phyloP scores from a whole-genome alignment of 2,888 invertebrate species.

The Ephialtes manifestator region DNA sequence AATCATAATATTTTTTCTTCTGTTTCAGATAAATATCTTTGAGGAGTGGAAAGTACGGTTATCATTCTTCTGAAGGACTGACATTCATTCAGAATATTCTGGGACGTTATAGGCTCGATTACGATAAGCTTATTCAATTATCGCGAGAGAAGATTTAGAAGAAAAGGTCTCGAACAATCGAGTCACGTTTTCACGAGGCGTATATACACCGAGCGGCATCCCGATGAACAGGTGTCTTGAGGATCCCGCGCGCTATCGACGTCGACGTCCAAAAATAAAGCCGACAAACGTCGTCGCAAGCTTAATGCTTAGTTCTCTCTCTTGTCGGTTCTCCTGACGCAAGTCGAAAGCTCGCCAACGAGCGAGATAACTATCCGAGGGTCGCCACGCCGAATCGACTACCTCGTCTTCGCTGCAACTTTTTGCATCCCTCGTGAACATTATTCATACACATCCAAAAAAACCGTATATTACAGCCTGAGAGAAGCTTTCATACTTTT shows the following conservation, averaged over 20 bases:
- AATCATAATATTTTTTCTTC: neutral
- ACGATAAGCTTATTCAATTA: conserved; percentile 12
- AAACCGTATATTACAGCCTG: conserved; percentile 7
- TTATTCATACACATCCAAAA: conserved; percentile 24
- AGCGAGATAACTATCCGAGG: conserved; percentile 32
- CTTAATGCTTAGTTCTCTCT: conserved; percentile 40
- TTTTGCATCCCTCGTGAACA: conserved; percentile 35
- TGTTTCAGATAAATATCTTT: neutral
- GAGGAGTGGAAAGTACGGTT: neutral
- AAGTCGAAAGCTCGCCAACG: conserved; percentile 63
- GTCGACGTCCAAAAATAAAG: conserved; percentile 79
- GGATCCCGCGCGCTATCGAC: conserved; percentile 79
- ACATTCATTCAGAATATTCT: neutral
- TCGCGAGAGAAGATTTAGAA: neutral
- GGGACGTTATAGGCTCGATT: neutral
- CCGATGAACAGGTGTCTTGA: conserved; percentile 82
- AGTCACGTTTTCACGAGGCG: conserved; percentile 49
- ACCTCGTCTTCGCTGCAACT: conserved; percentile 43
- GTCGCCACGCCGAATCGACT: conserved; percentile 22
- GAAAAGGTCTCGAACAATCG: conserved; percentile 50
- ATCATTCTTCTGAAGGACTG: neutral
- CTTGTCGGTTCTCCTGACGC: conserved; percentile 70
- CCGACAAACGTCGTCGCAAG: conserved; percentile 73
- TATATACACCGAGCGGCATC: conserved; percentile 23
- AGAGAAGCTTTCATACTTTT: conserved; percentile 41